Conservation (phyloP, 30 jellyfish, hydroid and myxozoan genomes). For the Aurelia aurita complex sp. Pacific region DNA sequence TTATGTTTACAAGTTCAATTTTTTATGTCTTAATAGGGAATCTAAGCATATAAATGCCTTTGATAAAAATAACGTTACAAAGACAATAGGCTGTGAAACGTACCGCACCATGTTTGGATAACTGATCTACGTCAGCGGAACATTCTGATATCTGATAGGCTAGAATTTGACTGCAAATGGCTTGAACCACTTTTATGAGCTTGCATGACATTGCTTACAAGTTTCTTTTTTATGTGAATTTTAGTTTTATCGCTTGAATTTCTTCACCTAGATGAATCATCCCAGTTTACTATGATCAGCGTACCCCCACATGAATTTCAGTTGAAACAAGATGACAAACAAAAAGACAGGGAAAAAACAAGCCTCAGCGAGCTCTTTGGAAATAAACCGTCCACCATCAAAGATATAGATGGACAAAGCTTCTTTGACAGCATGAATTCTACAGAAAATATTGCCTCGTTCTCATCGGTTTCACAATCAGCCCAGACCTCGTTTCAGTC, state of each 20-base stretch:
- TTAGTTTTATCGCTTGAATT: neutral
- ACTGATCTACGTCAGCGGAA: too few relatives aligned
- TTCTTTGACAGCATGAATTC: conserved; percentile 45
- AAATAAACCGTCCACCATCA: conserved; percentile 3
- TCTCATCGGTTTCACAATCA: neutral
- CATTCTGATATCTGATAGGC: too few relatives aligned
- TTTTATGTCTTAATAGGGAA: too few relatives aligned
- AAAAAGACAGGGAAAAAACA: neutral
- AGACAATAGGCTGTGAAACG: too few relatives aligned
- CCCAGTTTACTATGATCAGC: conserved; percentile 27
- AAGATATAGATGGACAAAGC: conserved; percentile 49
- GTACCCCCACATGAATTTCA: neutral
- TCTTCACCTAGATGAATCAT: conserved; percentile 25
- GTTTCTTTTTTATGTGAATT: too few relatives aligned
- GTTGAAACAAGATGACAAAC: neutral
- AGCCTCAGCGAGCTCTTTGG: conserved; percentile 37
- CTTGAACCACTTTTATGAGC: too few relatives aligned
- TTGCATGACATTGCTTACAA: too few relatives aligned
- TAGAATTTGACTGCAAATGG: too few relatives aligned
- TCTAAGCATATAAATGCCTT: too few relatives aligned
- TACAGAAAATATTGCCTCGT: neutral
- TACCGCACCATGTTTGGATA: too few relatives aligned
- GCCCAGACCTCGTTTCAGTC: neutral
- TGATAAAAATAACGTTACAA: too few relatives aligned
- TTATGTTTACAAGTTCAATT: too few relatives aligned